These are phyloP conservation scores for Otis tarda DNA, from an alignment of 2,113 vertebrate species.

Conservation along the genomic window DNA sequence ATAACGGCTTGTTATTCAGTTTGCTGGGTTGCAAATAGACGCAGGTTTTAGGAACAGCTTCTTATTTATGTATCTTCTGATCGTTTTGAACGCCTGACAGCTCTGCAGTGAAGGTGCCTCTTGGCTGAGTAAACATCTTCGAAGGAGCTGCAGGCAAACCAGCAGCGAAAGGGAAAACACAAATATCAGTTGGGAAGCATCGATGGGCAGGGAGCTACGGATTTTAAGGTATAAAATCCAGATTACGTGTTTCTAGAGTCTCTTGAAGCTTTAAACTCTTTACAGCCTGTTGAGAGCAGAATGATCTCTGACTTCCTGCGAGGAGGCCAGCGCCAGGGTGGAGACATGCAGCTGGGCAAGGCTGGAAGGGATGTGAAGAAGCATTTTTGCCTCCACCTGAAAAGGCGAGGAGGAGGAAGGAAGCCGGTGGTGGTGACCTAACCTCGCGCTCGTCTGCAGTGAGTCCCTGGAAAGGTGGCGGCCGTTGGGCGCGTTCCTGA, in stretches of 20 bases:
- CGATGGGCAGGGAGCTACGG: neutral
- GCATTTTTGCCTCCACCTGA: neutral
- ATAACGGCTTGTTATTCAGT: neutral
- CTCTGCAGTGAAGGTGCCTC: neutral
- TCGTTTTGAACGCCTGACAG: neutral
- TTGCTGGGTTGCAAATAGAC: neutral
- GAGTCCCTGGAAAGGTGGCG: neutral
- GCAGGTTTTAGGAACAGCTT: slow-evolving; percentile 9
- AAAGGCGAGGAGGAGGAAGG: neutral
- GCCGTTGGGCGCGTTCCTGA: neutral
- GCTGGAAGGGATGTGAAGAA: neutral
- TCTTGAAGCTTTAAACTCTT: slow-evolving; percentile 49
- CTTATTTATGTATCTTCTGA: slow-evolving; percentile 2
- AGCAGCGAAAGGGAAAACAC: neutral
- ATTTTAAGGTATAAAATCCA: neutral
- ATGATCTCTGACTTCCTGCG: slow-evolving; percentile 25
- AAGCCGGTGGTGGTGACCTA: neutral
- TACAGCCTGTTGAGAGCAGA: slow-evolving; percentile 40
- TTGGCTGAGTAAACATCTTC: neutral
- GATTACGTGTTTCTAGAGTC: neutral
- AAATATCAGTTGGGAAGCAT: neutral
- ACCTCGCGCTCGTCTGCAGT: neutral
- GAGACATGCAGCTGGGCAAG: neutral
- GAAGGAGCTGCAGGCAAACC: neutral
- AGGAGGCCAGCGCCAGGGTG: neutral